phyloP scores from a whole-genome alignment of 2,888 invertebrate species.

The Papilio gigon region DNA sequence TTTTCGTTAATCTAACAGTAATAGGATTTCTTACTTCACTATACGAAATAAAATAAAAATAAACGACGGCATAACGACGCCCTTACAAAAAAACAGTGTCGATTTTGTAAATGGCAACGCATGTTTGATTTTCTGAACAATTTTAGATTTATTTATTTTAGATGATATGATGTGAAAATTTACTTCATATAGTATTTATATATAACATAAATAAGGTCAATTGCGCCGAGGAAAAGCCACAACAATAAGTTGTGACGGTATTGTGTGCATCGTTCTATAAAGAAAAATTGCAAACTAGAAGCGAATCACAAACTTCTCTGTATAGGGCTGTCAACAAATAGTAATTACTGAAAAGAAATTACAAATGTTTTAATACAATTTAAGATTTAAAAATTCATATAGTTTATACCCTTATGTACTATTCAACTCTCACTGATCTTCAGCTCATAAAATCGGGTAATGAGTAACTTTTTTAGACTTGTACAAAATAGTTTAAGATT shows the following conservation, averaged over 20 bases:
- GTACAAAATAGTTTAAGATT: background rate
- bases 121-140: too few species aligned
- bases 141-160: too few species aligned
- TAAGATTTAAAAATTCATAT: background rate
- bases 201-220: conserved; percentile 13
- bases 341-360: background rate
- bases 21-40: too few species aligned
- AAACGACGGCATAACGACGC: too few species aligned
- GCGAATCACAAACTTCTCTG: conserved; percentile 30
- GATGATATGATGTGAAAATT: too few species aligned
- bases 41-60: too few species aligned
- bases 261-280: conserved; percentile 29
- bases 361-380: too few species aligned
- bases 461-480: background rate
- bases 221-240: conserved; percentile 20
- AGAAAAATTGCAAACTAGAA: conserved; percentile 37
- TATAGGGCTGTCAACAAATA: conserved; percentile 21
- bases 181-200: too few species aligned
- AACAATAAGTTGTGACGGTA: conserved; percentile 27
- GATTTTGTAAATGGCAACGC: too few species aligned
- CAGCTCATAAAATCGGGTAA: background rate
- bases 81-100: too few species aligned
- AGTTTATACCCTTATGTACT: background rate
- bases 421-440: background rate
- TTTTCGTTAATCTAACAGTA: too few species aligned